Evolutionary conservation across 2,797 vertebrate genomes (phyloP).

Genomic region (Myotis findleyi): DNA sequence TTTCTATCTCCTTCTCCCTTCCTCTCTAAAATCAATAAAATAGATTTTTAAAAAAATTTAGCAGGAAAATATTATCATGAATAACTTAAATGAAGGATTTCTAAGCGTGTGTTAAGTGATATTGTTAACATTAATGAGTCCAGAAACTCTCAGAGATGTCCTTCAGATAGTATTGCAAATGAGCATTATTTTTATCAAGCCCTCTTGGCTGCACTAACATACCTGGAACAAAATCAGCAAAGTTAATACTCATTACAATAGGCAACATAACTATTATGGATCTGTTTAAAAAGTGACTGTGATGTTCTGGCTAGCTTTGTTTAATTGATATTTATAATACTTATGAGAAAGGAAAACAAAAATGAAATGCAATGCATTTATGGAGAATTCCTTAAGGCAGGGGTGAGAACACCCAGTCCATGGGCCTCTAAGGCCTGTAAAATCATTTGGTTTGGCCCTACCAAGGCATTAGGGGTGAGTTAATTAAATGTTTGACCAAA

Average conservation of each 20-base stretch:
- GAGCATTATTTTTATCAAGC: not conserved
- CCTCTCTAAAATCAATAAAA: too few species aligned
- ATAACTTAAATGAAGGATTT: not conserved
- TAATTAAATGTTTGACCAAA: too few species aligned
- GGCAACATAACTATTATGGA: not conserved
- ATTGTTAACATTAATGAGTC: not conserved
- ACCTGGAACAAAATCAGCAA: not conserved
- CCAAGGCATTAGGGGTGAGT: too few species aligned
- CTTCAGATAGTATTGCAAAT: not conserved
- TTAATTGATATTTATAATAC: conserved; percentile 26
- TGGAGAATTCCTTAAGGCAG: not conserved
- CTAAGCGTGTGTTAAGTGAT: not conserved
- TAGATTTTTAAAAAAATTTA: not conserved
- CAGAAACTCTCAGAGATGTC: not conserved
- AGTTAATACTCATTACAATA: not conserved
- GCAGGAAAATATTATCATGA: not conserved
- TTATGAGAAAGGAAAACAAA: conserved; percentile 23
- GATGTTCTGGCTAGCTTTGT: not conserved
- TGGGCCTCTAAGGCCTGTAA: too few species aligned
- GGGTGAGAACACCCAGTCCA: too few species aligned
- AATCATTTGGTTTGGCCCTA: too few species aligned
- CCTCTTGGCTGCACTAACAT: not conserved
- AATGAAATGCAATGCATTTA: not conserved
- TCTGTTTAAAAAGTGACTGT: not conserved
- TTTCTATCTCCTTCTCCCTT: too few species aligned